These are phyloP conservation scores for Pissodes strobi DNA, from an alignment of 1,140 invertebrate genomes.

Conservation along the genomic window DNA sequence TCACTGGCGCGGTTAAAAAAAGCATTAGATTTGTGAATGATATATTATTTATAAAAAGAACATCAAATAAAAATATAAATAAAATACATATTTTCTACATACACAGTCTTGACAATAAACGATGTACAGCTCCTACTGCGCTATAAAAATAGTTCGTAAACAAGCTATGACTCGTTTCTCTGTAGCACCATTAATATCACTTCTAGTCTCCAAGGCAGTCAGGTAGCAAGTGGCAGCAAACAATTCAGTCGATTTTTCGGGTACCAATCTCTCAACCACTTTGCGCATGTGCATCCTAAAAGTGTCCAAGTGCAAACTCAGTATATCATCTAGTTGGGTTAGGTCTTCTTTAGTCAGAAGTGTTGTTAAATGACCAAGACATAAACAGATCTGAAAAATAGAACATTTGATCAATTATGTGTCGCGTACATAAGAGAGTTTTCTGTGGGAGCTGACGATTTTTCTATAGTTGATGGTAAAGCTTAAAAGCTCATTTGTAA, in stretches of 20 bases:
- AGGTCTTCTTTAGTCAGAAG: constrained; percentile 45
- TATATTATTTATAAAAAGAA: too few species aligned
- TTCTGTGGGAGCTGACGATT: not conserved
- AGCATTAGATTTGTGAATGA: too few species aligned
- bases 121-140: not conserved
- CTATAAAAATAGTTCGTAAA: not conserved
- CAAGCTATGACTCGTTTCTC: not conserved
- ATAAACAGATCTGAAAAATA: constrained; percentile 47
- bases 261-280: constrained; percentile 47
- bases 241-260: constrained; percentile 47
- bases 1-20: too few species aligned
- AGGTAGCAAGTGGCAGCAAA: constrained; percentile 37
- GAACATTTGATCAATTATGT: not conserved
- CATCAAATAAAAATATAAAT: too few species aligned
- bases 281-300: constrained; percentile 42
- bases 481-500: too few species aligned
- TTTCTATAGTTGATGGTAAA: too few species aligned
- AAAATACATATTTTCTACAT: too few species aligned
- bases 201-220: too few species aligned
- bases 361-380: constrained; percentile 45
- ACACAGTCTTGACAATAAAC: not conserved
- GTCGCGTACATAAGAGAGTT: too few species aligned
- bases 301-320: constrained; percentile 38
- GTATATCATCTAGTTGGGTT: constrained; percentile 23
- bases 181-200: not conserved